Percentiles rank a stretch among this genome's conserved stretches.
Evolutionary conservation across 64 coral and sea anemone species (phyloP).

Genomic region (Acropora tenuis): DNA sequence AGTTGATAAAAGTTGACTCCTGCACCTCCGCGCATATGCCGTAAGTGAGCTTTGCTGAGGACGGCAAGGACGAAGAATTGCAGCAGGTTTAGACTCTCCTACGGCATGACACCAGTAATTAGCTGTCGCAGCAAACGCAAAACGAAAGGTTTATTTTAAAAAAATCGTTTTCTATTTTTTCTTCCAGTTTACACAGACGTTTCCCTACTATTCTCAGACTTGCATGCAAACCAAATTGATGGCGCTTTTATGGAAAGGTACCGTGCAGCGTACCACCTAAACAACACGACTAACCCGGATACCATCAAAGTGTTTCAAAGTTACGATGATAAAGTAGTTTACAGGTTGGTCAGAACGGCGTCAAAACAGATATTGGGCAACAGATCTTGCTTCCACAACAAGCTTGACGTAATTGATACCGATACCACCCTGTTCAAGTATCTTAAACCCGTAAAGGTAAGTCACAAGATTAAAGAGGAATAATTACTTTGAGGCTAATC

Average conservation of each 20-base stretch:
- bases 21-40: too few species aligned
- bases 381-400: neutral
- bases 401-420: neutral
- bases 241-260: slow-evolving; percentile 75
- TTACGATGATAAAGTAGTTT: neutral
- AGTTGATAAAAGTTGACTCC: too few species aligned
- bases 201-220: neutral
- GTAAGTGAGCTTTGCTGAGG: too few species aligned
- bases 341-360: neutral
- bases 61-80: too few species aligned
- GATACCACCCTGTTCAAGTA: neutral
- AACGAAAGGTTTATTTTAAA: too few species aligned
- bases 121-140: too few species aligned
- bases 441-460: neutral
- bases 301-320: slow-evolving; percentile 35
- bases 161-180: neutral
- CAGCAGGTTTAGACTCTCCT: too few species aligned
- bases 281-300: neutral
- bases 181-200: slow-evolving; percentile 15
- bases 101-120: too few species aligned
- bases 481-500: too few species aligned
- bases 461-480: neutral
- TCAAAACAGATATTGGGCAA: neutral
- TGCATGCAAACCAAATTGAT: slow-evolving; percentile 26
- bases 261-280: slow-evolving; percentile 30